Evolutionary conservation across 2,888 invertebrate species (phyloP).

Genomic region (Zhengitettix transpicula): DNA sequence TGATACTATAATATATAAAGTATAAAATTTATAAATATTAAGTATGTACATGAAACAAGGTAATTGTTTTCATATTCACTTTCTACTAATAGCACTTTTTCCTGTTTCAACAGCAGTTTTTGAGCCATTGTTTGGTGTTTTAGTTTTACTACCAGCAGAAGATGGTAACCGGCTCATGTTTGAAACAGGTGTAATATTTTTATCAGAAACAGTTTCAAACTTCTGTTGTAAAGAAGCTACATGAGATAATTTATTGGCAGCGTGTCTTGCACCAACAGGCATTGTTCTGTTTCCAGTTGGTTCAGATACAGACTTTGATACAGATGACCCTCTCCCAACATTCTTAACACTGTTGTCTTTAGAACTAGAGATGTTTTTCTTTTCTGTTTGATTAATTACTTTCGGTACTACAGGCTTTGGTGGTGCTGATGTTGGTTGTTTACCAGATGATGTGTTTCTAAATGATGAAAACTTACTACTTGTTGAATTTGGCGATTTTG

Average conservation of each 20-base stretch:
- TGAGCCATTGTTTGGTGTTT: neutral
- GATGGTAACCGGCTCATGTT: neutral
- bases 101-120: neutral
- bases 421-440: constrained; percentile 5
- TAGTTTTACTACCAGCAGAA: neutral
- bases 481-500: neutral
- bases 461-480: constrained; percentile 3
- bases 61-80: neutral
- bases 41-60: no score
- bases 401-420: constrained; percentile 3
- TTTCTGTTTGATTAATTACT: neutral
- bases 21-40: no score
- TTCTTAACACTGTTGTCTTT: constrained; percentile 1
- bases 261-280: constrained; percentile 29
- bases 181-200: neutral
- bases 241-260: constrained; percentile 42
- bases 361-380: neutral
- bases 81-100: constrained; percentile 1
- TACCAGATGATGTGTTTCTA: neutral
- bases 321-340: neutral
- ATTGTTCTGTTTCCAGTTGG: constrained; percentile 15
- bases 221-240: constrained; percentile 65
- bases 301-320: constrained; percentile 9
- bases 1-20: no score
- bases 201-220: constrained; percentile 39